Percentiles rank a stretch among this genome's conserved stretches.
Conservation (phyloP, 2,113 vertebrate species). For the Nyctereutes procyonoides region DNA sequence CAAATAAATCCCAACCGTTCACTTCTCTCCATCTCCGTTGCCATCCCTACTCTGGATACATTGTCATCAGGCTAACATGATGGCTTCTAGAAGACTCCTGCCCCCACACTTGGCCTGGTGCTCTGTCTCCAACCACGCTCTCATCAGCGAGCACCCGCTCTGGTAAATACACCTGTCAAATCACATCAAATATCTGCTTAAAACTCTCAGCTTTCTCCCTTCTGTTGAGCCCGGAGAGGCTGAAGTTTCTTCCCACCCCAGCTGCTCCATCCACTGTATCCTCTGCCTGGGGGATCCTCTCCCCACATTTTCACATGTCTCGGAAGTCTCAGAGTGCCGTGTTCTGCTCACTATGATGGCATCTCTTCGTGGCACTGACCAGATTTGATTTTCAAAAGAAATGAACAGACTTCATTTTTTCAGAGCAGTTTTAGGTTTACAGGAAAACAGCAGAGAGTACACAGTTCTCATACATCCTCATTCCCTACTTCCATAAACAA, state of each 20-base stretch:
- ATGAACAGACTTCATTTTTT: background rate
- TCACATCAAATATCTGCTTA: background rate
- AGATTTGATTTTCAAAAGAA: background rate
- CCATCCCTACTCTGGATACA: accelerated
- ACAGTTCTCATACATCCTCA: background rate
- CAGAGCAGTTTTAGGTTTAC: background rate
- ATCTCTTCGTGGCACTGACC: background rate
- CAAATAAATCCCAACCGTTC: background rate
- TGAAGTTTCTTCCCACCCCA: too few species aligned
- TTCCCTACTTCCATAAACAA: background rate
- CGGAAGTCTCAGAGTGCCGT: background rate
- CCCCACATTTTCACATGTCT: too few species aligned
- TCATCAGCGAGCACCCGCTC: background rate
- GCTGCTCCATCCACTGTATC: accelerated
- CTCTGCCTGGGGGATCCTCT: background rate
- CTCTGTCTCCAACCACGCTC: background rate
- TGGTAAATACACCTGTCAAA: background rate
- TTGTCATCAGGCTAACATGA: accelerated
- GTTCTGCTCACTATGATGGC: background rate
- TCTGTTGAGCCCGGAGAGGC: background rate
- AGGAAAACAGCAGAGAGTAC: background rate
- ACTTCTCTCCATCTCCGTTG: background rate
- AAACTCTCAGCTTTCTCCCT: background rate
- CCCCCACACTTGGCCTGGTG: background rate
- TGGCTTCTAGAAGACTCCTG: too few species aligned